phyloP scores from a whole-genome alignment of 1,140 invertebrate species.

The Drosophila nasuta region DNA sequence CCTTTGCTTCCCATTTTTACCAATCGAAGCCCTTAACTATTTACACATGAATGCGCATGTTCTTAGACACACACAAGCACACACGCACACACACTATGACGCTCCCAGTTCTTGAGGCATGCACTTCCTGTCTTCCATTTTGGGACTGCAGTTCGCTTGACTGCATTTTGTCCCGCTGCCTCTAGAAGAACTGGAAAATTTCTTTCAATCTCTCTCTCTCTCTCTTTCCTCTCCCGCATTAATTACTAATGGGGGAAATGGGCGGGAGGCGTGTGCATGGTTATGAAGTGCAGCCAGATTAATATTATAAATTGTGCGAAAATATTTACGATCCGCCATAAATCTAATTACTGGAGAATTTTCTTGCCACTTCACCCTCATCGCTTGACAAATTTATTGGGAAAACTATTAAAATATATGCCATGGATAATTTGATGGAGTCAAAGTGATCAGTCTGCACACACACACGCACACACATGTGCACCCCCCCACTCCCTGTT shows the following conservation, averaged over 20 bases:
- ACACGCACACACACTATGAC: background rate
- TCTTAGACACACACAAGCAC: conserved; percentile 54
- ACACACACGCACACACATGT: conserved; percentile 17
- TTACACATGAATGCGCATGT: conserved; percentile 75
- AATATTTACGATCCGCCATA: conserved; percentile 63
- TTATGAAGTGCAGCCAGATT: conserved; percentile 59
- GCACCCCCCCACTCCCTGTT: conserved; percentile 10
- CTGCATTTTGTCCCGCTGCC: conserved; percentile 56
- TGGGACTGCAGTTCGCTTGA: conserved; percentile 30
- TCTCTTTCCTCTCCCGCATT: conserved; percentile 40
- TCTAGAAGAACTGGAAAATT: conserved; percentile 16
- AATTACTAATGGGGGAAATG: conserved; percentile 50
- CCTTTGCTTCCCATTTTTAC: conserved; percentile 19
- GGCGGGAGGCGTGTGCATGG: conserved; percentile 15
- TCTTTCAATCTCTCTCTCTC: too few species aligned
- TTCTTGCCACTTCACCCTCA: conserved; percentile 14
- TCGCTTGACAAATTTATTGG: conserved; percentile 39
- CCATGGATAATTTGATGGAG: conserved; percentile 29
- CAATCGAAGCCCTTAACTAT: conserved; percentile 55
- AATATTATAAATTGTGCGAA: conserved; percentile 80
- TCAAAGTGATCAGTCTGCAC: background rate
- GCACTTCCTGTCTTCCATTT: conserved; percentile 68
- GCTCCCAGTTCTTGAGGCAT: conserved; percentile 34
- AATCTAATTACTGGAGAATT: conserved; percentile 61
- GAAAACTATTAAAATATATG: conserved; percentile 59